Evolutionary conservation across 2,113 vertebrate genomes (phyloP), one percentile per base, ranked within the genome.

Genomic region (Leptobrachium ailaonicum): DNA sequence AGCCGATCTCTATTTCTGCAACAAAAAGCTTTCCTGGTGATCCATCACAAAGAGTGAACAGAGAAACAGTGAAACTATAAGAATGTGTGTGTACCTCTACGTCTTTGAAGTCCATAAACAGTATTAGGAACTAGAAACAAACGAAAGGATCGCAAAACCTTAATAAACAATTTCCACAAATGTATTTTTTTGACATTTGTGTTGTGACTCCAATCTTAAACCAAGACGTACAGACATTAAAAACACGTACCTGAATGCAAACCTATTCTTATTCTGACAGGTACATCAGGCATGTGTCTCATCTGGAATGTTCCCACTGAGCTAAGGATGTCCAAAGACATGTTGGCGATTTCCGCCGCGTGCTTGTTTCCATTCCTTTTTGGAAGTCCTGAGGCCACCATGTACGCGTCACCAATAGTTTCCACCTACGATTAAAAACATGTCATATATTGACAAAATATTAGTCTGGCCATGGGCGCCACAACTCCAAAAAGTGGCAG

Each of bases 261-360:
- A 79, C 96, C 95, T 0, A 96, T 97, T 45, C 93, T 86, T 90
- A 98, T 96, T 89, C 90, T 89, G 84, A 98, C 90, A 0, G 95
- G 95, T 20, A 98, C 90, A 0, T 95, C 93, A 2, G 97, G 95
- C 92, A 98, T 96, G 85, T 98, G 96, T 44, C 93, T 88, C 95
- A 98, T 97, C 73, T 92, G 93, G 85, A 97, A 99, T 8, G 91
- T 91, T 43, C 95, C 96, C 75, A 97, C 92, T 0, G 95, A 95
- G 83, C 96, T 97, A 83, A 98, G 94, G 86, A 97, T 97, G 88
- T 97, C 95, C 85, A 97, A 88, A 41, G 95, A 95, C 95, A 98
- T 96, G 88, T 96, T 97, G 86, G 95, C 94, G 0, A 97, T 95
- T 87, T 98, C 95, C 7, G 95, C 95, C 0, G 95, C 96, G 0